phyloP scores from a whole-genome alignment of 2,888 invertebrate species.

The Leucophenga maculata region DNA sequence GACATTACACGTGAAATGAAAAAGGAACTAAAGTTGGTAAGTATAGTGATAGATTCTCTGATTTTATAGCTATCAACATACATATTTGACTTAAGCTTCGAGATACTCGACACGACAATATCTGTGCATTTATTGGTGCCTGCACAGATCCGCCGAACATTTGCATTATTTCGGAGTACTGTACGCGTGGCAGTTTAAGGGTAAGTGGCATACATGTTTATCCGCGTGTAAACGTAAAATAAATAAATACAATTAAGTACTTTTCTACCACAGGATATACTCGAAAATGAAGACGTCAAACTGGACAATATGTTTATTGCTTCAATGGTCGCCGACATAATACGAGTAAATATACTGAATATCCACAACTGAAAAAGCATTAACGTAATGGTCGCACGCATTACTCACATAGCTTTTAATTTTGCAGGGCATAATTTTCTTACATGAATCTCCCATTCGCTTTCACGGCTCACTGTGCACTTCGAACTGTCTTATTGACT shows the following conservation, averaged over 20 bases:
- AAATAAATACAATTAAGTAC: constrained; percentile 48
- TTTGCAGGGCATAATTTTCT: constrained; percentile 87
- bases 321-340: constrained; percentile 93
- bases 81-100: constrained; percentile 78
- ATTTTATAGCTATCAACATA: neutral
- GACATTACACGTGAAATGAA: constrained; percentile 93
- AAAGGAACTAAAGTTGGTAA: constrained; percentile 91
- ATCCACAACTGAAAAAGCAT: neutral
- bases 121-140: constrained; percentile 93
- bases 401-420: neutral
- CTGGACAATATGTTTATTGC: constrained; percentile 97
- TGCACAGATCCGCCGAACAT: constrained; percentile 93
- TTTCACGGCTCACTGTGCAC: constrained; percentile 91
- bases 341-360: constrained; percentile 80
- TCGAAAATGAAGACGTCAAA: constrained; percentile 96
- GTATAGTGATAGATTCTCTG: constrained; percentile 44
- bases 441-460: constrained; percentile 88
- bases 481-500: constrained; percentile 94
- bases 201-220: constrained; percentile 74
- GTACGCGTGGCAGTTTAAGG: constrained; percentile 91
- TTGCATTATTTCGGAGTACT: constrained; percentile 91
- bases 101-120: constrained; percentile 91
- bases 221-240: neutral
- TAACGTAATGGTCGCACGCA: neutral
- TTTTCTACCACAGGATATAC: constrained; percentile 80